Evolutionary conservation across 2,888 invertebrate genomes (phyloP).

Genomic region (Mythimna lalbum): DNA sequence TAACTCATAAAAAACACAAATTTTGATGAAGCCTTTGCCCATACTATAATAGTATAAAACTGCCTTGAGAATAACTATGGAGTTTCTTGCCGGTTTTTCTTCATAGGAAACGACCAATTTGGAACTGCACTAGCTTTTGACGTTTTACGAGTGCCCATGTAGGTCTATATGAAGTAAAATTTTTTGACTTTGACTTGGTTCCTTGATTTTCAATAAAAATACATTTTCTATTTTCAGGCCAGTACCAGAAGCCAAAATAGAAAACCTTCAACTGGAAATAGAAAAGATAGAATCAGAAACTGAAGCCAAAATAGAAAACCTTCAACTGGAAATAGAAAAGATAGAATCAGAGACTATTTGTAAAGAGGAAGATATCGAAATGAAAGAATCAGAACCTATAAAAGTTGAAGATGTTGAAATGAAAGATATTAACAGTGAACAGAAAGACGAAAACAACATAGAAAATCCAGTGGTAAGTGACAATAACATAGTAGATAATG

Average conservation of each 20-base stretch:
- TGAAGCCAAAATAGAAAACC: slow-evolving; percentile 26
- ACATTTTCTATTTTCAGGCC: slow-evolving; percentile 61
- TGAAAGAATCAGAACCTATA: slow-evolving; percentile 7
- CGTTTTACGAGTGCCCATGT: too few species aligned
- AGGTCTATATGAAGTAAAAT: too few species aligned
- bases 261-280: slow-evolving; percentile 9
- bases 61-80: too few species aligned
- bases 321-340: slow-evolving; percentile 8
- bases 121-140: too few species aligned
- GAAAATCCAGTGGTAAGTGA: neutral
- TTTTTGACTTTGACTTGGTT: too few species aligned
- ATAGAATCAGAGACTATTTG: neutral
- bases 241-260: slow-evolving; percentile 27
- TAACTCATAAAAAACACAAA: neutral
- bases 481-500: neutral
- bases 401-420: slow-evolving; percentile 33
- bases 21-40: neutral
- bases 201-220: neutral
- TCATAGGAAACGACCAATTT: too few species aligned
- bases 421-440: slow-evolving; percentile 12
- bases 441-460: slow-evolving; percentile 2
- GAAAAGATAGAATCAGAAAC: slow-evolving; percentile 10
- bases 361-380: slow-evolving; percentile 17
- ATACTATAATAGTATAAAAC: neutral
- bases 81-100: too few species aligned